Conservation (phyloP, 2,797 vertebrate genomes). For the Neopelma chrysocephalum region DNA sequence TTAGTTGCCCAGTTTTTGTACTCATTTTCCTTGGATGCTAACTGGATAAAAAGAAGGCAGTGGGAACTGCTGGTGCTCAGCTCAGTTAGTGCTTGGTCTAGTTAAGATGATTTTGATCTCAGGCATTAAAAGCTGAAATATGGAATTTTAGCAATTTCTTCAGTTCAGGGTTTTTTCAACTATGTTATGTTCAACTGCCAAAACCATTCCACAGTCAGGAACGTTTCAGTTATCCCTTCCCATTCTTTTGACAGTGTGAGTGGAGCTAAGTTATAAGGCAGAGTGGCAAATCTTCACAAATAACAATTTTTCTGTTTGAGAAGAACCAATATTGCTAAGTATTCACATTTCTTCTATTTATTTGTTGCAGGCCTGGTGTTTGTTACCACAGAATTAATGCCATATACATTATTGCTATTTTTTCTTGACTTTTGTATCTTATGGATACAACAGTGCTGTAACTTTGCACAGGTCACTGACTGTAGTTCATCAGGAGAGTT, state of each 20-base stretch:
- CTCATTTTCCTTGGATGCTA: background rate
- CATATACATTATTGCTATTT: background rate
- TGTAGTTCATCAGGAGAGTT: background rate
- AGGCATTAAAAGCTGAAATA: background rate
- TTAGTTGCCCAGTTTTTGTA: background rate
- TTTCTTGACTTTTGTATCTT: background rate
- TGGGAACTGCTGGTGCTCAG: background rate
- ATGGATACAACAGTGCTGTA: background rate
- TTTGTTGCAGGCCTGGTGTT: background rate
- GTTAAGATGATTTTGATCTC: background rate
- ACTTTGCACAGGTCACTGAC: background rate
- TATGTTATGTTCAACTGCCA: background rate
- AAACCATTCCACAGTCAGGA: background rate
- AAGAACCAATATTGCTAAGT: background rate
- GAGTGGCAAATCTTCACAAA: background rate
- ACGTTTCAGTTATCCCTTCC: background rate
- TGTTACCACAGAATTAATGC: background rate
- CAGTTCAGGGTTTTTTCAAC: background rate
- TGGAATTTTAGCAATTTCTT: background rate
- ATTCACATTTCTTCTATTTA: background rate
- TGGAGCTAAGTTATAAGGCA: background rate
- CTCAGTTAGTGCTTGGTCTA: background rate
- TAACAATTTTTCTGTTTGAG: background rate
- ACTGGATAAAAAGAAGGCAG: background rate
- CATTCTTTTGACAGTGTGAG: background rate